Evolutionary conservation across 2,113 vertebrate genomes (phyloP).

Genomic region (Bettongia penicillata): DNA sequence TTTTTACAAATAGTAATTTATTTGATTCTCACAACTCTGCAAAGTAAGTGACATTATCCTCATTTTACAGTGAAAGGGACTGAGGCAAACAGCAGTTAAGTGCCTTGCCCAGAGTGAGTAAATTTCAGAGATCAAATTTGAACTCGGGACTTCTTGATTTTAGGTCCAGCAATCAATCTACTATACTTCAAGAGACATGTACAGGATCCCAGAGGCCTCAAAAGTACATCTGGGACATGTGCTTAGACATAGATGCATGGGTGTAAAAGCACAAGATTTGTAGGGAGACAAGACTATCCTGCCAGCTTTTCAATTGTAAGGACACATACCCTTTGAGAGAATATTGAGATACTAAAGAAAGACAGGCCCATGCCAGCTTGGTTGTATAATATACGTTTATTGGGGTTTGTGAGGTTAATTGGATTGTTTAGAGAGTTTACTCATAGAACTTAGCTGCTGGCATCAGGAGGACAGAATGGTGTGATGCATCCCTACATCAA

Average conservation of each 20-base stretch:
- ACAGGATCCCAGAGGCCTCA: background rate
- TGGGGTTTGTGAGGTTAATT: no score
- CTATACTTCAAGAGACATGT: background rate
- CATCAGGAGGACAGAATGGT: no score
- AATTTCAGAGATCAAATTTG: background rate
- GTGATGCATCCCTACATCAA: no score
- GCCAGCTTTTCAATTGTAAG: no score
- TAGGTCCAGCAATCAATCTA: background rate
- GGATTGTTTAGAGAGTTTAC: no score
- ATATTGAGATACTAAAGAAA: no score
- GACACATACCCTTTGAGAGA: no score
- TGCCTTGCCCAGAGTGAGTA: background rate
- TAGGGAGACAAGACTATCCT: no score
- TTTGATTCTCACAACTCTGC: background rate
- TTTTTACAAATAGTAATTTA: background rate
- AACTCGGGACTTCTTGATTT: background rate
- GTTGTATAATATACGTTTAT: no score
- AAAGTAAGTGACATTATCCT: background rate
- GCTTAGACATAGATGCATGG: background rate
- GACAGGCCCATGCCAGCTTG: no score
- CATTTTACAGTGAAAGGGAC: background rate
- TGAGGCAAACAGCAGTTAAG: background rate
- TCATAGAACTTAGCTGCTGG: no score
- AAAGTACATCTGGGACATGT: background rate
- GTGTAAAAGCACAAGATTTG: no score